Conservation (phyloP, 2,888 invertebrate genomes). For the Pinctada fucata region DNA sequence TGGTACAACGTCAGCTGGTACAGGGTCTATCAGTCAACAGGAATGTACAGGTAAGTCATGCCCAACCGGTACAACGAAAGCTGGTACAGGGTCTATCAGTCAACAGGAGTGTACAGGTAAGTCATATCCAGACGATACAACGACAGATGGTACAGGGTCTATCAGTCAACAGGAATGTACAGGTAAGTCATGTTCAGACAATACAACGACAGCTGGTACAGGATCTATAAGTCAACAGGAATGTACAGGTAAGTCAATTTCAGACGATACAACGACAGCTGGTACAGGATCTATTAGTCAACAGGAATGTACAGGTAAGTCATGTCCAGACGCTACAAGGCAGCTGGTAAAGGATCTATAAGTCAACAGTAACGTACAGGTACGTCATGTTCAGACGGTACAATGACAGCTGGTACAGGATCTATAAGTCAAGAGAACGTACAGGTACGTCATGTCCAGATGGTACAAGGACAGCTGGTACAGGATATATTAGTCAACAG, state of each 20-base stretch:
- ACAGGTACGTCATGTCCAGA: conserved; percentile 7
- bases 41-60: conserved; percentile 38
- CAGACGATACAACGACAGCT: too few species aligned
- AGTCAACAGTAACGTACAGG: conserved; percentile 5
- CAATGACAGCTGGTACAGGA: conserved; percentile 38
- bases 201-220: conserved; percentile 38
- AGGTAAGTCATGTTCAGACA: conserved; percentile 46
- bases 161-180: conserved; percentile 14
- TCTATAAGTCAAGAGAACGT: conserved; percentile 19
- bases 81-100: conserved; percentile 28
- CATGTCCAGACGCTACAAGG: too few species aligned
- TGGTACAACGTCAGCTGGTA: too few species aligned
- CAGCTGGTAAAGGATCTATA: too few species aligned
- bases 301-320: too few species aligned
- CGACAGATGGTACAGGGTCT: conserved; percentile 37
- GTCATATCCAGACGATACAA: conserved; percentile 41
- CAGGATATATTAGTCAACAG: too few species aligned
- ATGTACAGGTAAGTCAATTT: conserved; percentile 21
- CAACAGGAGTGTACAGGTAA: conserved; percentile 24
- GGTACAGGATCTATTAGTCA: too few species aligned
- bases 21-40: too few species aligned
- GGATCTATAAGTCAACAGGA: conserved; percentile 16
- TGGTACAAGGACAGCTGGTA: too few species aligned
- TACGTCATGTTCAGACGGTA: conserved; percentile 43
- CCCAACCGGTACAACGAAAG: conserved; percentile 40